Percentiles rank a stretch among this genome's conserved stretches.
Evolutionary conservation across 2,113 vertebrate species (phyloP).

Genomic region (Anseranas semipalmata): DNA sequence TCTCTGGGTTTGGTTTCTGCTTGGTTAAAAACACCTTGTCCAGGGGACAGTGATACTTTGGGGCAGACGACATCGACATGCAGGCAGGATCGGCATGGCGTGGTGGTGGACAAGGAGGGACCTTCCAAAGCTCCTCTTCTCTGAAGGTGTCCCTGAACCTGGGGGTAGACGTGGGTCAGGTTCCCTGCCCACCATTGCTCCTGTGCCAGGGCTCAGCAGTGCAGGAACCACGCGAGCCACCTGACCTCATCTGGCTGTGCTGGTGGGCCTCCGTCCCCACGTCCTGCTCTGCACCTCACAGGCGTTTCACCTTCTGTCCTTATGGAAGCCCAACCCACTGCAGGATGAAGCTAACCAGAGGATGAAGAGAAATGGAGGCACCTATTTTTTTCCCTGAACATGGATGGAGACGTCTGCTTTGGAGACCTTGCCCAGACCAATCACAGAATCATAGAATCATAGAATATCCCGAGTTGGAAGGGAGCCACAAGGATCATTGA

Average conservation of each 20-base stretch:
- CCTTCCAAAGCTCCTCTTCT: neutral
- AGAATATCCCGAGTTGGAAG: no score
- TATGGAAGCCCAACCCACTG: neutral
- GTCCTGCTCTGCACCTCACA: neutral
- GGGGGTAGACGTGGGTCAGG: neutral
- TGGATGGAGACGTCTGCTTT: neutral
- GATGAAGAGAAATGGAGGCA: neutral
- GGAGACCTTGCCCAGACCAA: neutral
- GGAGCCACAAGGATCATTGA: no score
- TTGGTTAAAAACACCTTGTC: neutral
- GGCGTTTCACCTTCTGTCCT: neutral
- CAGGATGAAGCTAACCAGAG: neutral
- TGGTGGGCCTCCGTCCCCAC: neutral
- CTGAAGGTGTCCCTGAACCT: neutral
- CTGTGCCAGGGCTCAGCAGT: no score
- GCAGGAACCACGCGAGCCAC: neutral
- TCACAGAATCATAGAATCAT: no score
- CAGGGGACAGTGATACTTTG: neutral
- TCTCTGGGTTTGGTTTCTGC: neutral
- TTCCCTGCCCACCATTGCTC: neutral
- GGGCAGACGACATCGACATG: neutral
- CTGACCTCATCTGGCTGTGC: no score
- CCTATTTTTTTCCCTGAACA: neutral
- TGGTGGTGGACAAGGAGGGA: neutral
- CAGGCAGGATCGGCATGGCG: neutral